phyloP scores from a whole-genome alignment of 2,888 invertebrate species.

The Amaurobius ferox region DNA sequence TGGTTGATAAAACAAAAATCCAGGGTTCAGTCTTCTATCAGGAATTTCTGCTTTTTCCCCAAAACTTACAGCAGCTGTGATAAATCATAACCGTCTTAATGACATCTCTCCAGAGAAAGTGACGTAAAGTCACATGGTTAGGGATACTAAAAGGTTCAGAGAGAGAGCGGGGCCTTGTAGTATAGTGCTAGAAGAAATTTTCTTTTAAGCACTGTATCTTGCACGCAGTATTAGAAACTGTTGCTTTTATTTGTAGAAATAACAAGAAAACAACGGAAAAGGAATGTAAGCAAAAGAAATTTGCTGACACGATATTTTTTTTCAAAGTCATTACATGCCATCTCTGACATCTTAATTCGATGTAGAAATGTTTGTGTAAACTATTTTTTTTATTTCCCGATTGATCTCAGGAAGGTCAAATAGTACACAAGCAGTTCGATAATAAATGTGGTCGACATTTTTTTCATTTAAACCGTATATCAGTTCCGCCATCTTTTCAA shows the following conservation, averaged over 20 bases:
- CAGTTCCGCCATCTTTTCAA: no score
- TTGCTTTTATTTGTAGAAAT: no score
- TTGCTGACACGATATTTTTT: not conserved
- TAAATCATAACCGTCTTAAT: slow-evolving; percentile 62
- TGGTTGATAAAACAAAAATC: no score
- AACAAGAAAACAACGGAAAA: not conserved
- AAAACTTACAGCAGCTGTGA: slow-evolving; percentile 51
- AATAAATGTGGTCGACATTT: no score
- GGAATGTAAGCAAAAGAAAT: not conserved
- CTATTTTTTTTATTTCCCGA: no score
- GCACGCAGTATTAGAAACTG: no score
- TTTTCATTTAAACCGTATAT: no score
- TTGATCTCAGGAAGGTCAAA: no score
- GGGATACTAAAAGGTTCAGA: slow-evolving; percentile 26
- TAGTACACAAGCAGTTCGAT: no score
- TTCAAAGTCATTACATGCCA: not conserved
- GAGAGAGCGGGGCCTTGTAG: slow-evolving; percentile 4
- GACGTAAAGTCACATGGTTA: slow-evolving; percentile 52
- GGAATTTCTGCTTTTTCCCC: not conserved
- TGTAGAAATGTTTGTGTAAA: no score
- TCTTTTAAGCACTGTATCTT: no score
- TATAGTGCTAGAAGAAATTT: no score
- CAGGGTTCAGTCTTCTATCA: not conserved
- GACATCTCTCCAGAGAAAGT: slow-evolving; percentile 57
- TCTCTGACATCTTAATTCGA: not conserved